These are phyloP conservation scores for Menidia beryllina DNA, from an alignment of 2,113 vertebrate genomes.

Conservation along the genomic window DNA sequence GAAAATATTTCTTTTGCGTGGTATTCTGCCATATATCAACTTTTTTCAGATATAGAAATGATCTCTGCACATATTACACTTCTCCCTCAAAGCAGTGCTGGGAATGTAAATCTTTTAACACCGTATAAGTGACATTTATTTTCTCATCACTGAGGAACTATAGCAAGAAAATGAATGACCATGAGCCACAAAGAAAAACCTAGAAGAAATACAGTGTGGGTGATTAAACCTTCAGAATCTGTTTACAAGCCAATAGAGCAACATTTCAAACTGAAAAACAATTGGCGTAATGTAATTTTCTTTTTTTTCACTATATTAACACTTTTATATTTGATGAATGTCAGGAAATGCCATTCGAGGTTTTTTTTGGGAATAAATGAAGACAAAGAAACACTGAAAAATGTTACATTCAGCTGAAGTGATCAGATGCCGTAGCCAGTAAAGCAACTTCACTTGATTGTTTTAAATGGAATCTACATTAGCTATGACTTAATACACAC, in stretches of 20 bases:
- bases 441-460: slow-evolving; percentile 3
- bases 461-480: background rate
- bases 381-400: background rate
- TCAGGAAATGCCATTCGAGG: slow-evolving; percentile 2
- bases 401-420: background rate
- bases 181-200: slow-evolving; percentile 3
- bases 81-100: background rate
- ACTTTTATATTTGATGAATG: slow-evolving; percentile 18
- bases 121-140: background rate
- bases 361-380: slow-evolving; percentile 15
- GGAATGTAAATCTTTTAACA: background rate
- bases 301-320: background rate
- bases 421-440: background rate
- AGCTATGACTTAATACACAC: background rate
- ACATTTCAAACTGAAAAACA: slow-evolving; percentile 6
- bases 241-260: slow-evolving; percentile 4
- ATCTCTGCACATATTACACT: background rate
- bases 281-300: background rate
- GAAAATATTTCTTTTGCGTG: too few relatives aligned
- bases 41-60: background rate
- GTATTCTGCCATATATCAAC: too few relatives aligned
- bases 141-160: background rate
- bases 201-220: background rate
- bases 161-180: too few relatives aligned
- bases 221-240: slow-evolving; percentile 18